Conservation (phyloP, 92 coral and sea anemone species). For the Meandrina meandrites region DNA sequence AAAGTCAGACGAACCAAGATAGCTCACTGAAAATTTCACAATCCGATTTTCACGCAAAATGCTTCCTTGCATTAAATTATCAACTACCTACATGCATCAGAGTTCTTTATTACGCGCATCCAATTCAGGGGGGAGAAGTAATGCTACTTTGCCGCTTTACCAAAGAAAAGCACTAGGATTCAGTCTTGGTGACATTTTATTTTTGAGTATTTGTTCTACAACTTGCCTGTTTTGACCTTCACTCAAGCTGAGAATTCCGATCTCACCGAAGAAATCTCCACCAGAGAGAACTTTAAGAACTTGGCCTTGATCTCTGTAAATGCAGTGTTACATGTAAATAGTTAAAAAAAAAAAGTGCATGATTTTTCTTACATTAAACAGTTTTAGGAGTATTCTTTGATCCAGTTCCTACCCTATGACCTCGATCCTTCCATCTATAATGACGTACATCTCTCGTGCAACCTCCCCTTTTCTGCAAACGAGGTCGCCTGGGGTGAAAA, state of each 20-base stretch:
- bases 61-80: neutral
- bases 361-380: neutral
- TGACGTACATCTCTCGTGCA: conserved; percentile 97
- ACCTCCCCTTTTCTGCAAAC: conserved; percentile 92
- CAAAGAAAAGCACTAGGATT: too few relatives aligned
- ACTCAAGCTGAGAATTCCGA: conserved; percentile 92
- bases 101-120: too few relatives aligned
- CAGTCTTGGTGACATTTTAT: too few relatives aligned
- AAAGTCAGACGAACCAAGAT: too few relatives aligned
- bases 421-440: conserved; percentile 89
- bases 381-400: neutral
- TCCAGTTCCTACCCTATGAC: conserved; percentile 82
- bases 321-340: too few relatives aligned
- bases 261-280: conserved; percentile 98
- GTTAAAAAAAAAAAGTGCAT: neutral
- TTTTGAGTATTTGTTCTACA: neutral
- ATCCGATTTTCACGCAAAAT: neutral
- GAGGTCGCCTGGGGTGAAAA: conserved; percentile 97
- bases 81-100: too few relatives aligned
- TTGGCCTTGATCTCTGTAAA: conserved; percentile 84
- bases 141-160: too few relatives aligned
- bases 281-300: conserved; percentile 84
- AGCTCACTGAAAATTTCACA: too few relatives aligned
- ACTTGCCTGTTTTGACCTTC: conserved; percentile 95
- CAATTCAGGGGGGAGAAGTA: too few relatives aligned